A percentile compares a stretch with the other conserved stretches of the same genome.
Conservation (phyloP, 2,888 invertebrate genomes). For the Drosophila fungiperda region DNA sequence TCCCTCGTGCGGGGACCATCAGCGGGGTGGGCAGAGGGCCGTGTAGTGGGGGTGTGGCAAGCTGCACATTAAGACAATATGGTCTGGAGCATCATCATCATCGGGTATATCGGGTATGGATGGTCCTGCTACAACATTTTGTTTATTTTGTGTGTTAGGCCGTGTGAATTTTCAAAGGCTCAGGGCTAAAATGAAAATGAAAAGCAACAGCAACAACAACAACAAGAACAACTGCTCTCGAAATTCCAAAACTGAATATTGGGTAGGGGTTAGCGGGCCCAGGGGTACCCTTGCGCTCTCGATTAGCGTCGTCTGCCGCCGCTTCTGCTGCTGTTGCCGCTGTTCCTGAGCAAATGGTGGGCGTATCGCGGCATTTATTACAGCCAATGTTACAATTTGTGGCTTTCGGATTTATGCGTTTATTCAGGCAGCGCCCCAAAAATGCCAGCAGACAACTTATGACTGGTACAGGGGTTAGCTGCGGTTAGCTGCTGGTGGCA, state of each 20-base stretch:
- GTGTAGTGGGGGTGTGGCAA: slow-evolving; percentile 51
- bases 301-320: slow-evolving; percentile 74
- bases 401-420: slow-evolving; percentile 81
- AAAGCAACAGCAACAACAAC: slow-evolving; percentile 14
- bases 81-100: slow-evolving; percentile 35
- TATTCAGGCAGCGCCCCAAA: slow-evolving; percentile 67
- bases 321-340: slow-evolving; percentile 36
- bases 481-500: too few species aligned
- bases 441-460: slow-evolving; percentile 65
- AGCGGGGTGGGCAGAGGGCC: slow-evolving; percentile 8
- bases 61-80: slow-evolving; percentile 79
- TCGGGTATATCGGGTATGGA: slow-evolving; percentile 23
- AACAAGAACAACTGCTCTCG: slow-evolving; percentile 55
- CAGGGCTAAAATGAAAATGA: slow-evolving; percentile 65
- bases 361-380: slow-evolving; percentile 82
- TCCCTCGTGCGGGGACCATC: slow-evolving; percentile 1
- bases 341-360: slow-evolving; percentile 76
- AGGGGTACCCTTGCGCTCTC: slow-evolving; percentile 45
- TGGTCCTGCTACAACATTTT: slow-evolving; percentile 68
- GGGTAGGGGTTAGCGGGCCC: slow-evolving; percentile 5
- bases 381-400: slow-evolving; percentile 84
- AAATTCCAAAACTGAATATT: slow-evolving; percentile 58
- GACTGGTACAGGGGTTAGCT: slow-evolving; percentile 42
- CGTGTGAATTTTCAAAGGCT: slow-evolving; percentile 83
- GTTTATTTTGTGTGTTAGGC: slow-evolving; percentile 81